Base-by-base conservation (phyloP, 2,113 vertebrate species). In the Takifugu flavidus region DNA sequence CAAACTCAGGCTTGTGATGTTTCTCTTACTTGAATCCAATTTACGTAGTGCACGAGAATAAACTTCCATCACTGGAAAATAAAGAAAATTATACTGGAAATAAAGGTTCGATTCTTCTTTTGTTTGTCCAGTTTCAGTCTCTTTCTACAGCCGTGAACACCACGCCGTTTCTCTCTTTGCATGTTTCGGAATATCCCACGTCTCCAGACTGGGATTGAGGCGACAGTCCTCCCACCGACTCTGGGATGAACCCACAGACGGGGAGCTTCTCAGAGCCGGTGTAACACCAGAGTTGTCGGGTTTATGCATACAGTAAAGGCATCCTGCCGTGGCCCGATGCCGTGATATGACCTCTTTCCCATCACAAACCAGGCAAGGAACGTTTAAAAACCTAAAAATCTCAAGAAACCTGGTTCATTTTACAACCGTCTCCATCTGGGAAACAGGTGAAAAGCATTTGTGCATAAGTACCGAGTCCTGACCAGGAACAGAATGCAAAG, bases 391-490 rank as follows among this genome's bases (percentile, higher is more conserved):
- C 77, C 77, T 74, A 76, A 80, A 85, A 85, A 83, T 65, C 25
- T 77, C 57, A 67, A 80, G 70, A 69, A 70, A 82, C 78, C 42
- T 59, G 76, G 67, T 83, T 85, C 70, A 64, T 71, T 75, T 65
- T 76, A 68, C 62, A 55, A 51, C 75, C 72, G 74, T 78, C 81
- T 70, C 59, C 63, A 78, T 75, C 51, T 68, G 76, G 72, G 82
- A 78, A 76, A 80, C 77, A 84, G 77, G 65, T 82, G 77, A 79
- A 90, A 89, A 88, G 84, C 75, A 82, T 85, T 87, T 79, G 82
- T 89, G 87, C 89, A 90, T 90, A 88, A 87, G 82, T 87, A 81
- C 77, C 69, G 77, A 80, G 84, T 87, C 82, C 67, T 82, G 75
- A 67, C 62, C 70, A 65, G 67, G 65, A 84, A 74, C 39, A 13